Evolutionary conservation across 2,113 vertebrate species (phyloP).

Genomic region (Sialia sialis): DNA sequence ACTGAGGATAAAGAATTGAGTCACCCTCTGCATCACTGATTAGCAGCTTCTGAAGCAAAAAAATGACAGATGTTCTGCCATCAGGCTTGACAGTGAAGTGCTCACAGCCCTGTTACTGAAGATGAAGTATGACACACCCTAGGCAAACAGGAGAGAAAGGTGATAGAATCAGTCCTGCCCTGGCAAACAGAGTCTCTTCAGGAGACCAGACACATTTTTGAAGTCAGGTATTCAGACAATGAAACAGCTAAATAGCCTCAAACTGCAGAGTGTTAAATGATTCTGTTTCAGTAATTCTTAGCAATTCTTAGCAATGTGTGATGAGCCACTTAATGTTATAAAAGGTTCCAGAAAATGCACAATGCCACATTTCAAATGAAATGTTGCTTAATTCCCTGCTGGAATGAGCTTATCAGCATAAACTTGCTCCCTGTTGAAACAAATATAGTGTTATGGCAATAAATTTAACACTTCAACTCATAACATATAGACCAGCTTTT

Average conservation of each 20-base stretch:
- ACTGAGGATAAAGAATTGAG: conserved; percentile 10
- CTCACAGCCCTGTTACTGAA: not conserved
- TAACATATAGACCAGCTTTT: not conserved
- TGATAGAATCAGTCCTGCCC: not conserved
- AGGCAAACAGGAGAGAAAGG: not conserved
- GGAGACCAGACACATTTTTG: not conserved
- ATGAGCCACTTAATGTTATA: not conserved
- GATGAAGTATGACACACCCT: not conserved
- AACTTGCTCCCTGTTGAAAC: not conserved
- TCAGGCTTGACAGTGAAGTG: not conserved
- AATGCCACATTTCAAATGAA: not conserved
- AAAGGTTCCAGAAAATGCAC: not conserved
- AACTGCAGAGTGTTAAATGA: not conserved
- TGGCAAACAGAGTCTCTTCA: not conserved
- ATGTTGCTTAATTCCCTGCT: not conserved
- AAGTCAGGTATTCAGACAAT: not conserved
- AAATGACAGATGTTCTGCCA: not conserved
- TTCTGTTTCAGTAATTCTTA: not conserved
- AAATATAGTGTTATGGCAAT: not conserved
- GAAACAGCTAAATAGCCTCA: not conserved
- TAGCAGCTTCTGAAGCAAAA: not conserved
- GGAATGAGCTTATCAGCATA: not conserved
- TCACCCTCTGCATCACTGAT: conserved; percentile 5
- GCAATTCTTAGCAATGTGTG: not conserved
- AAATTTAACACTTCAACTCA: not conserved